phyloP scores from a whole-genome alignment of 2,888 invertebrate genomes.

The Rhingia campestris region DNA sequence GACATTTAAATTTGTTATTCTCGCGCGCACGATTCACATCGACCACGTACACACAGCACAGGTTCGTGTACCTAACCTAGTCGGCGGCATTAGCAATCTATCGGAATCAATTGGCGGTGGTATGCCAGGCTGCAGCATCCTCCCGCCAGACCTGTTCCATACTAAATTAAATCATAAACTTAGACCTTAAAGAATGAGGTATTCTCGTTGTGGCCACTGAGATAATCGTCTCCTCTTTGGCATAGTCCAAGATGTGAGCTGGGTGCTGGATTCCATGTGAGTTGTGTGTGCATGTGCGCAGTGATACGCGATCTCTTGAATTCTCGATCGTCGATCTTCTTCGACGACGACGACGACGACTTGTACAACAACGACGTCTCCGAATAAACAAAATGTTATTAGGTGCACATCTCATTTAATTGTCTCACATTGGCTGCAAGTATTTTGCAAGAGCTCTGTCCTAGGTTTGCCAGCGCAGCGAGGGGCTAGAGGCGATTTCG shows the following conservation, averaged over 20 bases:
- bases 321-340: slow-evolving; percentile 50
- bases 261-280: not conserved
- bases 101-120: slow-evolving; percentile 48
- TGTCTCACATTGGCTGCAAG: slow-evolving; percentile 70
- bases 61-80: not conserved
- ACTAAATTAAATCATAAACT: slow-evolving; percentile 74
- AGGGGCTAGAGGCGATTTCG: slow-evolving; percentile 30
- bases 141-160: slow-evolving; percentile 54
- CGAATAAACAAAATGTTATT: slow-evolving; percentile 68
- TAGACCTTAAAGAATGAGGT: slow-evolving; percentile 72
- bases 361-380: not conserved
- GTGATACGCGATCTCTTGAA: slow-evolving; percentile 26
- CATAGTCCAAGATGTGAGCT: slow-evolving; percentile 22
- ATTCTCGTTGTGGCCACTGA: slow-evolving; percentile 51
- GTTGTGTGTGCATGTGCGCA: not conserved
- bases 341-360: slow-evolving; percentile 30
- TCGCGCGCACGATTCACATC: slow-evolving; percentile 68
- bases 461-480: slow-evolving; percentile 45
- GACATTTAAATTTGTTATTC: slow-evolving; percentile 73
- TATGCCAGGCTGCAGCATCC: slow-evolving; percentile 3
- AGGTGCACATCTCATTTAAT: slow-evolving; percentile 73
- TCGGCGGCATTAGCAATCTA: slow-evolving; percentile 39
- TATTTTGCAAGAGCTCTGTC: slow-evolving; percentile 59
- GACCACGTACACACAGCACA: slow-evolving; percentile 55
- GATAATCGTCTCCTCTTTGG: slow-evolving; percentile 61